Percentiles rank a stretch among this genome's conserved stretches.
These are phyloP conservation scores for Arnoldichthys spilopterus DNA, from an alignment of 2,797 vertebrate genomes.

Conservation along the genomic window DNA sequence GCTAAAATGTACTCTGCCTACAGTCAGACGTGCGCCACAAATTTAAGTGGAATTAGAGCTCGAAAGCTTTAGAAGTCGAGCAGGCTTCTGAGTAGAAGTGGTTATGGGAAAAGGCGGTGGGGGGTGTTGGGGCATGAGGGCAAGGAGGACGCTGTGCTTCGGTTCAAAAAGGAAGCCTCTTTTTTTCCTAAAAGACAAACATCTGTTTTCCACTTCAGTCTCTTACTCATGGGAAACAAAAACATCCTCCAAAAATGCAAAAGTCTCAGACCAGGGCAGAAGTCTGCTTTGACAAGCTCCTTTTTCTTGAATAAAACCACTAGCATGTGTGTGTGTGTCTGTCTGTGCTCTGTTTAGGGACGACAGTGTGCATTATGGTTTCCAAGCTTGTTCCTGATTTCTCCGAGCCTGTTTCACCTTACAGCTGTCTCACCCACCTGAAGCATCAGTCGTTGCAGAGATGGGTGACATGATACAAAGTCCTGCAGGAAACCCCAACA, in stretches of 20 bases:
- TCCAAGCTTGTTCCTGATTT: constrained; percentile 58
- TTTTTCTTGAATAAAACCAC: constrained; percentile 17
- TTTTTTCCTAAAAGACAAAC: constrained; percentile 35
- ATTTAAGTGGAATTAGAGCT: background rate
- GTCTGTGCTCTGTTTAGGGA: background rate
- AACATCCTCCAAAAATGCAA: constrained; percentile 28
- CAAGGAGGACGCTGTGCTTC: constrained; percentile 10
- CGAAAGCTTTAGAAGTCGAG: too few species aligned
- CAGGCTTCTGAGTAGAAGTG: background rate
- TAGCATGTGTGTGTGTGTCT: background rate
- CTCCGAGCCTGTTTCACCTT: constrained; percentile 45
- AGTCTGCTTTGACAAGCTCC: constrained; percentile 34
- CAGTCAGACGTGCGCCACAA: background rate
- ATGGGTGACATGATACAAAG: constrained; percentile 72
- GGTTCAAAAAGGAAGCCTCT: constrained; percentile 14
- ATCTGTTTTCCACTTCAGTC: constrained; percentile 34
- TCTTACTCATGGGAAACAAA: constrained; percentile 31
- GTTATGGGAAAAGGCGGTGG: background rate
- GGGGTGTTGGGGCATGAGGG: constrained; percentile 1
- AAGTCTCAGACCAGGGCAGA: constrained; percentile 16
- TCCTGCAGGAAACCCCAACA: constrained; percentile 71
- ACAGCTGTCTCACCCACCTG: constrained; percentile 75
- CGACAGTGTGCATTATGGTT: constrained; percentile 30
- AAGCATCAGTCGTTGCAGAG: constrained; percentile 74
- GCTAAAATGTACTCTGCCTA: background rate